phyloP scores from a whole-genome alignment of 2,113 vertebrate species.

The Pseudolaguvia tuberculata region DNA sequence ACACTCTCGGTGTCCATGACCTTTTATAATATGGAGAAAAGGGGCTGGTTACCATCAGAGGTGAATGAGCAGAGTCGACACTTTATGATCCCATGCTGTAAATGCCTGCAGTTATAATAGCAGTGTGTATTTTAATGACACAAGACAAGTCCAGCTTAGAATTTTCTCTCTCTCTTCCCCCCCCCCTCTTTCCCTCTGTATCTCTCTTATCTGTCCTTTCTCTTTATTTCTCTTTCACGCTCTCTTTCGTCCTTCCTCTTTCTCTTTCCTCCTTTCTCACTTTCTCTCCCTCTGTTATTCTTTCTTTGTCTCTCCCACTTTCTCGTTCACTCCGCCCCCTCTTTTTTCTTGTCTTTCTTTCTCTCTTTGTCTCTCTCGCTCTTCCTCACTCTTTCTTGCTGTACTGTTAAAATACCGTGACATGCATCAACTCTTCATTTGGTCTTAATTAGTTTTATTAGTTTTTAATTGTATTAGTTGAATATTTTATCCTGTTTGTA shows the following conservation, averaged over 20 bases:
- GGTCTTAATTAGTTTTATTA: no score
- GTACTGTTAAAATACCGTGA: no score
- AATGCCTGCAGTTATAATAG: constrained; percentile 32
- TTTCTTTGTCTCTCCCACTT: no score
- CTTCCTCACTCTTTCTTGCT: no score
- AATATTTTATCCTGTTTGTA: no score
- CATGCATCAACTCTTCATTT: no score
- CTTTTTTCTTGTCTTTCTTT: no score
- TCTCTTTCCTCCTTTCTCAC: not conserved
- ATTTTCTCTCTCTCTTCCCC: not conserved
- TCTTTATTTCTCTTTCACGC: not conserved
- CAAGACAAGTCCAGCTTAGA: not conserved
- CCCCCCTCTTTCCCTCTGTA: not conserved
- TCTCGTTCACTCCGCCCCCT: no score
- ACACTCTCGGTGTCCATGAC: constrained; percentile 15
- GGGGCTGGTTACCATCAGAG: constrained; percentile 19
- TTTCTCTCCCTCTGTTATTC: no score
- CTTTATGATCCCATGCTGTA: constrained; percentile 37
- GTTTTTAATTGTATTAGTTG: no score
- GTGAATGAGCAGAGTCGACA: constrained; percentile 23
- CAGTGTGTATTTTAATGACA: constrained; percentile 30
- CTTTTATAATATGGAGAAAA: constrained; percentile 35
- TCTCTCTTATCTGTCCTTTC: not conserved
- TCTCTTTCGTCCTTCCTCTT: not conserved
- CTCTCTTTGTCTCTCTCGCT: no score